Evolutionary conservation across 2,888 invertebrate genomes (phyloP).

Genomic region (Amphiduros pacificus): DNA sequence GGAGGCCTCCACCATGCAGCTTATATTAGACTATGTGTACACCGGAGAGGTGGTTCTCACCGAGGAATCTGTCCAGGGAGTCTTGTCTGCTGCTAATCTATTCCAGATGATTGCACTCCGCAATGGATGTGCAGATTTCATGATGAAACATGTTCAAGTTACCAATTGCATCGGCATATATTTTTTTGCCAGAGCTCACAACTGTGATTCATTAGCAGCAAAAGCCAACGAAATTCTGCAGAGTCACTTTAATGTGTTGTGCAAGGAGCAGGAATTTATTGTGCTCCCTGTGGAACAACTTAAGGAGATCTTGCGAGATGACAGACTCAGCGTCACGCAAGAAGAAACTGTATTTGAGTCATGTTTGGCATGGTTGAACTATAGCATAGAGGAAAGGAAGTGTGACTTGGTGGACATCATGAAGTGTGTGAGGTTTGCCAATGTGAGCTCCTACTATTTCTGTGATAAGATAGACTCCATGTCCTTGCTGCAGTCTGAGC

Average conservation of each 20-base stretch:
- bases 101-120: slow-evolving; percentile 52
- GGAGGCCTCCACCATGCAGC: slow-evolving; percentile 44
- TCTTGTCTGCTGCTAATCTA: slow-evolving; percentile 55
- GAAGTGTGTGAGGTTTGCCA: slow-evolving; percentile 53
- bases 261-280: slow-evolving; percentile 50
- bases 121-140: slow-evolving; percentile 54
- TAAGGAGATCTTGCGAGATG: slow-evolving; percentile 52
- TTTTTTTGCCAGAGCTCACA: slow-evolving; percentile 56
- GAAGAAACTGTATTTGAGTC: slow-evolving; percentile 54
- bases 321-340: slow-evolving; percentile 46
- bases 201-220: slow-evolving; percentile 43
- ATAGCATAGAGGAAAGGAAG: slow-evolving; percentile 33
- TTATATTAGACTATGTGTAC: slow-evolving; percentile 55
- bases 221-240: slow-evolving; percentile 46
- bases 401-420: slow-evolving; percentile 41
- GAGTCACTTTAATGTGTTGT: slow-evolving; percentile 38
- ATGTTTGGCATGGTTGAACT: slow-evolving; percentile 49
- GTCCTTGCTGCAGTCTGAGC: slow-evolving; percentile 36
- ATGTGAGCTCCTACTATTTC: slow-evolving; percentile 56
- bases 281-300: slow-evolving; percentile 52
- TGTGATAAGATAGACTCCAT: slow-evolving; percentile 52
- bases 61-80: slow-evolving; percentile 52
- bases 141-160: slow-evolving; percentile 53
- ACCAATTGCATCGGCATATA: slow-evolving; percentile 55
- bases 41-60: slow-evolving; percentile 45